Evolutionary conservation across 2,888 invertebrate genomes (phyloP).

Genomic region (Syrista parreyssii): DNA sequence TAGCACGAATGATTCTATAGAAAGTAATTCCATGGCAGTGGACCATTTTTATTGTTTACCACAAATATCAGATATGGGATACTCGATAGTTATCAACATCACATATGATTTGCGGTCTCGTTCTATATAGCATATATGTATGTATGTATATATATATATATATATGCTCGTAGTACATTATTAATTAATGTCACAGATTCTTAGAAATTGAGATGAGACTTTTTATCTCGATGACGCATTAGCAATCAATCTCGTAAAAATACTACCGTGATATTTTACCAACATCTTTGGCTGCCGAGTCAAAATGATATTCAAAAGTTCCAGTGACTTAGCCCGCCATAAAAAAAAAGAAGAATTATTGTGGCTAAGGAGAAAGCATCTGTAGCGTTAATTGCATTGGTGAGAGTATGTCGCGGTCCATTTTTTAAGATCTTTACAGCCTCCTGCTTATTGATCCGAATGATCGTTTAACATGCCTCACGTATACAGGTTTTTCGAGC

Average conservation of each 20-base stretch:
- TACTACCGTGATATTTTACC: too few species aligned
- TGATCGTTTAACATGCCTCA: neutral
- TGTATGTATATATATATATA: too few species aligned
- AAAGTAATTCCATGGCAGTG: neutral
- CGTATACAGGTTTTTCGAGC: neutral
- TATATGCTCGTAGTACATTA: neutral
- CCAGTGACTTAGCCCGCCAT: too few species aligned
- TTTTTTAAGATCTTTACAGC: neutral
- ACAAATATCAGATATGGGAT: neutral
- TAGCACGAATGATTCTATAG: neutral
- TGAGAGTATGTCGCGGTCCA: neutral
- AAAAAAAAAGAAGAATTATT: too few species aligned
- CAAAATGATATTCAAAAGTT: too few species aligned
- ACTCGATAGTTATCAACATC: too few species aligned
- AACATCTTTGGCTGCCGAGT: too few species aligned
- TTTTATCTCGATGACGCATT: neutral
- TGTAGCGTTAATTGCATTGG: neutral
- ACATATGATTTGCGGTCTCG: neutral
- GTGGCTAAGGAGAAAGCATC: too few species aligned
- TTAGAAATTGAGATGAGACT: neutral
- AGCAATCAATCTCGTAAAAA: too few species aligned
- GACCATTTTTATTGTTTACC: neutral
- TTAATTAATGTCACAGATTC: neutral
- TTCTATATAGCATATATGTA: neutral
- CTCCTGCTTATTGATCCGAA: neutral